phyloP scores from a whole-genome alignment of 1,140 invertebrate species.

The Pseudomyrmex cubaensis region DNA sequence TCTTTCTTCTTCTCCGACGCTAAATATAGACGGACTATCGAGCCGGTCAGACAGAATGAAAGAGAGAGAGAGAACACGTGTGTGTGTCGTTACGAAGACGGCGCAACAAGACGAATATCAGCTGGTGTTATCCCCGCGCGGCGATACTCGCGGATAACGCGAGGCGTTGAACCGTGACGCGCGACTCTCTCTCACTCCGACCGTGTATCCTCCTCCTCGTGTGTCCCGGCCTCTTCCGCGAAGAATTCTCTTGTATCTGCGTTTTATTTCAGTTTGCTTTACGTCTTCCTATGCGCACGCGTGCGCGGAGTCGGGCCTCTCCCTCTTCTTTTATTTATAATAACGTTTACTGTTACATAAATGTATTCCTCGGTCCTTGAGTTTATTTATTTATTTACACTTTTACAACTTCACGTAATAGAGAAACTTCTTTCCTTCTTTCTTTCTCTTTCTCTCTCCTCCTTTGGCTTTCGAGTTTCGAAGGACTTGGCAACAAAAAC shows the following conservation, averaged over 20 bases:
- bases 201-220: neutral
- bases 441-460: neutral
- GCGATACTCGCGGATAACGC: constrained; percentile 25
- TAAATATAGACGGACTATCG: constrained; percentile 59
- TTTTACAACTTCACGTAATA: neutral
- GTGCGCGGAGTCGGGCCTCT: too few relatives aligned
- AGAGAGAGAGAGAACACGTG: constrained; percentile 46
- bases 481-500: neutral
- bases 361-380: neutral
- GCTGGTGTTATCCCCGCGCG: constrained; percentile 1
- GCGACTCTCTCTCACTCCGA: constrained; percentile 14
- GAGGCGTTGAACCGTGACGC: constrained; percentile 50
- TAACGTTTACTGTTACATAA: neutral
- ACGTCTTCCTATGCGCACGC: neutral
- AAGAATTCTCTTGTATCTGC: constrained; percentile 20
- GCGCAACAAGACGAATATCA: constrained; percentile 36
- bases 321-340: neutral
- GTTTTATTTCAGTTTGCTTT: constrained; percentile 20
- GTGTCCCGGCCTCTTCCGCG: constrained; percentile 11
- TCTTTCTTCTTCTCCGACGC: neutral
- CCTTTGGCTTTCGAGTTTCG: too few relatives aligned
- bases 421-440: too few relatives aligned
- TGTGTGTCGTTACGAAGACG: constrained; percentile 15
- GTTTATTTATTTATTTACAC: neutral
- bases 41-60: neutral